These are phyloP conservation scores for Dasypogon diadema DNA, from an alignment of 2,888 invertebrate genomes.

Conservation along the genomic window DNA sequence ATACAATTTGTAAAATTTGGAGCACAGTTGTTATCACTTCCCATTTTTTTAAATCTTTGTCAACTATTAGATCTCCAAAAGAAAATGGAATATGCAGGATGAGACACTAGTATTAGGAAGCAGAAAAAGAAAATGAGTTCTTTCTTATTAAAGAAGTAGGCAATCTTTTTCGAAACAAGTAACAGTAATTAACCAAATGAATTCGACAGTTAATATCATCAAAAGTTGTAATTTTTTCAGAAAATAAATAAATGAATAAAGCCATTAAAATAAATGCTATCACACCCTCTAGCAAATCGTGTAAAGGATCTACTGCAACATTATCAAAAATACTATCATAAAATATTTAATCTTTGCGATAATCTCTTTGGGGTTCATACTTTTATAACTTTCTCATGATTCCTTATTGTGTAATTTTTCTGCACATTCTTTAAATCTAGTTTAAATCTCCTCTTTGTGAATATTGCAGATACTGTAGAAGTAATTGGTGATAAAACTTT, in stretches of 20 bases:
- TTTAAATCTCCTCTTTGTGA: too few relatives aligned
- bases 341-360: too few relatives aligned
- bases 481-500: too few relatives aligned
- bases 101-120: constrained; percentile 46
- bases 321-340: too few relatives aligned
- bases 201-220: constrained; percentile 52
- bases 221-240: constrained; percentile 32
- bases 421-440: too few relatives aligned
- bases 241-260: constrained; percentile 44
- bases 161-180: constrained; percentile 31
- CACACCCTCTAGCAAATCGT: constrained; percentile 53
- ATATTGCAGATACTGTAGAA: too few relatives aligned
- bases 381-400: too few relatives aligned
- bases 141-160: constrained; percentile 36
- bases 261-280: constrained; percentile 39
- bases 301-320: too few relatives aligned
- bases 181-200: constrained; percentile 50
- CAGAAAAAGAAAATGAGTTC: constrained; percentile 48
- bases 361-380: too few relatives aligned
- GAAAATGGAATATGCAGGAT: constrained; percentile 49
- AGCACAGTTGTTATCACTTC: neutral
- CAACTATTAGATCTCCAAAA: constrained; percentile 46
- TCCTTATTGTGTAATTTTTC: too few relatives aligned
- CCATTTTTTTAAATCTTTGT: neutral
- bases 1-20: constrained; percentile 19